Evolutionary conservation across 2,113 vertebrate genomes (phyloP), one percentile per base, ranked within the genome.

Genomic region (Ochotona curzoniae): DNA sequence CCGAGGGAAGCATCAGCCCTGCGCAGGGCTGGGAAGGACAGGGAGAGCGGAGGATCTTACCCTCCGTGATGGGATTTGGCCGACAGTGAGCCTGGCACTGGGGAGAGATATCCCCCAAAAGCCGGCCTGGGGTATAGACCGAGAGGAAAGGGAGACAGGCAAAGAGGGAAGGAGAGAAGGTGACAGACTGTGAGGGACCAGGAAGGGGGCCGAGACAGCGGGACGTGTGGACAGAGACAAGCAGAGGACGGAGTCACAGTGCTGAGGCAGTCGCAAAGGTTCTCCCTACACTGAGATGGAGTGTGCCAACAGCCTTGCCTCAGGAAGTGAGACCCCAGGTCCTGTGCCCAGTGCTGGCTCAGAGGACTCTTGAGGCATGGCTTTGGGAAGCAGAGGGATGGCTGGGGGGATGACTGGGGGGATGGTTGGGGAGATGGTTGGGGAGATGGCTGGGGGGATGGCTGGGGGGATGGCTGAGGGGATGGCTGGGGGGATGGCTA

Each of bases 1-100:
- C 90, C 93, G 89, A 91, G 93, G 94, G 63, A 54, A 93, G 71
- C 23, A 0, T 44, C 75, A 23, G 83, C 57, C 57, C 83, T 18
- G 83, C 71, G 69, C 82, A 49, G 35, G 25, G 26, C 8, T 30
- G 0, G 13, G 44, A n/a, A 8, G 21, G 1, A 64, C 10, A 49
- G 14, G 0, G 1, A 9, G 0, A 49, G 80, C 70, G 4, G 32
- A 71, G 21, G 44, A 82, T 86, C 35, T 81, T 51, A 35, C n/a
- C 25, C 61, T n/a, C 17, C 63, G 63, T 61, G 51, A 23, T 30
- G 35, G 47, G 73, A n/a, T 18, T 10, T 1, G 3, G 30, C 20
- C 8, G 21, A 49, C 1, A 47, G 20, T 2, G 20, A 15, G 17
- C 21, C 2, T 11, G 25, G 26, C 14, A 8, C 2, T 73, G 32